Percentiles rank a stretch among this genome's conserved stretches.
phyloP scores from a whole-genome alignment of 2,113 vertebrate genomes.

The Coreoperca whiteheadi region DNA sequence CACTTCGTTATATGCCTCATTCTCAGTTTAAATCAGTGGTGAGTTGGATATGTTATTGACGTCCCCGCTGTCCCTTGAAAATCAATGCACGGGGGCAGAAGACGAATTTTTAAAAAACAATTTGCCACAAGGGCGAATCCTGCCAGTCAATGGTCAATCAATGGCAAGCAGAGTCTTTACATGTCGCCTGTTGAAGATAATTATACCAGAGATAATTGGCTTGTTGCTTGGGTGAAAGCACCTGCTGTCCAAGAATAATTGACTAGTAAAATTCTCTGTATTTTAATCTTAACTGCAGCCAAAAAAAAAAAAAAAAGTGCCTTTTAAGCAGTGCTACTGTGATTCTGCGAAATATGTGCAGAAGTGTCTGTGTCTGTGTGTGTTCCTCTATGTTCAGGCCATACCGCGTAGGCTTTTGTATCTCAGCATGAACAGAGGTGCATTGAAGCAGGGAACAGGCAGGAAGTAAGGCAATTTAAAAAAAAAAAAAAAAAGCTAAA shows the following conservation, averaged over 20 bases:
- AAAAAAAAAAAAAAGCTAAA: no score
- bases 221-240: constrained; percentile 27
- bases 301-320: accelerated
- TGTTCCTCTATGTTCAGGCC: background rate
- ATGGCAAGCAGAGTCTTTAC: constrained; percentile 47
- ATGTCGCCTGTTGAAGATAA: constrained; percentile 47
- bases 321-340: background rate
- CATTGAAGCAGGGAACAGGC: background rate
- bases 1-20: background rate
- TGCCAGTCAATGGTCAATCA: constrained; percentile 64
- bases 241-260: background rate
- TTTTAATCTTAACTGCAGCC: background rate
- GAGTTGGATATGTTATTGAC: constrained; percentile 50
- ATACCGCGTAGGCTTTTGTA: background rate
- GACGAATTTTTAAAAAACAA: constrained; percentile 59
- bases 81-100: constrained; percentile 51
- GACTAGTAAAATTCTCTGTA: background rate
- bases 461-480: no score
- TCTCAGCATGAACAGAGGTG: background rate
- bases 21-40: constrained; percentile 10
- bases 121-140: constrained; percentile 63
- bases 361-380: background rate
- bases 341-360: background rate
- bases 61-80: constrained; percentile 32
- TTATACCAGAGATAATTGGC: constrained; percentile 53